Evolutionary conservation across 1,140 invertebrate species (phyloP).

Genomic region (Drosophila bocki): DNA sequence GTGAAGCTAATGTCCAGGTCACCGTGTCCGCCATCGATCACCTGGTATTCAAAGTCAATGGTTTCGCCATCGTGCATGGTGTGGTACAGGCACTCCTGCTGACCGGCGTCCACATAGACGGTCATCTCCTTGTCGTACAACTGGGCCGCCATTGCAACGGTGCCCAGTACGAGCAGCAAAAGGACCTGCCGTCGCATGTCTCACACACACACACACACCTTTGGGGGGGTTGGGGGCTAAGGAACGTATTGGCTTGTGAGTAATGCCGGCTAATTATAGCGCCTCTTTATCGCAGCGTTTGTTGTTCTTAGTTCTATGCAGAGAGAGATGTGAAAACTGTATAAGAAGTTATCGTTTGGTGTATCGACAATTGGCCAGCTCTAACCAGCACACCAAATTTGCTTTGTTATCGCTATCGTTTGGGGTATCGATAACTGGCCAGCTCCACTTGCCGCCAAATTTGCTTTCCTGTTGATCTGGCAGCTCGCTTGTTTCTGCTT

Average conservation of each 20-base stretch:
- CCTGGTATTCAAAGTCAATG: constrained; percentile 92
- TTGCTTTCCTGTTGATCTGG: neutral
- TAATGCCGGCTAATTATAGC: constrained; percentile 19
- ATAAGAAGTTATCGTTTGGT: neutral
- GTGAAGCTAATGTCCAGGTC: constrained; percentile 92
- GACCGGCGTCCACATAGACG: constrained; percentile 89
- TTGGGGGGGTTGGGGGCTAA: neutral
- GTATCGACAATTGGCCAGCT: neutral
- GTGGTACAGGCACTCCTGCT: constrained; percentile 90
- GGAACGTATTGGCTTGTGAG: neutral
- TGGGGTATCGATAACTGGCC: no score
- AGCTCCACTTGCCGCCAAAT: neutral
- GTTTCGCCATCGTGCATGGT: constrained; percentile 87
- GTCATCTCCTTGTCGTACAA: constrained; percentile 89
- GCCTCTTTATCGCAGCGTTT: constrained; percentile 17
- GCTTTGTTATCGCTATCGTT: no score
- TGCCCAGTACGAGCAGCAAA: constrained; percentile 1
- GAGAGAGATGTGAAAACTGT: neutral
- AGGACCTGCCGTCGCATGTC: constrained; percentile 1
- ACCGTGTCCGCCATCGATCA: constrained; percentile 91
- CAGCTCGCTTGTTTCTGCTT: neutral
- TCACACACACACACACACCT: neutral
- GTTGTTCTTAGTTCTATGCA: constrained; percentile 5
- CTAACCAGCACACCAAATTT: neutral
- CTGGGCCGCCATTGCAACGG: neutral